Conservation (phyloP, 2,797 vertebrate species). For the Argya squamiceps region DNA sequence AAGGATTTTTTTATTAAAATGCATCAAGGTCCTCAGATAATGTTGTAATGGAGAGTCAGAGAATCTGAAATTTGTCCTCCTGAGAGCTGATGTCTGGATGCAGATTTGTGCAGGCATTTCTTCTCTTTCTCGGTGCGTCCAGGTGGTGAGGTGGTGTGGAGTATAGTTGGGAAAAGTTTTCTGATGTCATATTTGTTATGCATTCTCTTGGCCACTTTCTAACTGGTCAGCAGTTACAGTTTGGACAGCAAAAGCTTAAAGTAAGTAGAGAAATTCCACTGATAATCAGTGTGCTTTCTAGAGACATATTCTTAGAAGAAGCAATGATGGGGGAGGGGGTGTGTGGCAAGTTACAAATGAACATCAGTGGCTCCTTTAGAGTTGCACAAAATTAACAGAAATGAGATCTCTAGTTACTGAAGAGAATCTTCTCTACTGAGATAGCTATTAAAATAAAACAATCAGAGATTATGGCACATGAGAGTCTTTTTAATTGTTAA, state of each 20-base stretch:
- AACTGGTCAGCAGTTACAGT: constrained; percentile 45
- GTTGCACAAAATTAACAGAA: constrained; percentile 74
- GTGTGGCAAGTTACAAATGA: constrained; percentile 23
- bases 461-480: constrained; percentile 65
- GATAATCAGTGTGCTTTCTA: constrained; percentile 65
- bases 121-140: not conserved
- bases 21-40: not conserved
- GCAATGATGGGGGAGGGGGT: not conserved
- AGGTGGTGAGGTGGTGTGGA: not conserved
- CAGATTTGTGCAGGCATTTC: constrained; percentile 27
- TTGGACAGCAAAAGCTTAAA: constrained; percentile 48
- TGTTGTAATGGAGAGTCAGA: not conserved
- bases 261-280: constrained; percentile 56
- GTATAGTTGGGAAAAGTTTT: not conserved
- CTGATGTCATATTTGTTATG: not conserved
- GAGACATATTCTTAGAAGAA: constrained; percentile 43
- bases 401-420: constrained; percentile 71
- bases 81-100: not conserved
- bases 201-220: constrained; percentile 19
- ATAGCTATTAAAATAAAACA: constrained; percentile 72
- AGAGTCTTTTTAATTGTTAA: constrained; percentile 73
- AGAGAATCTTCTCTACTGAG: constrained; percentile 64
- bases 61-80: constrained; percentile 28
- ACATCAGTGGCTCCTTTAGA: constrained; percentile 50
- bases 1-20: not conserved